These are phyloP conservation scores for Oxygymnocypris stewartii DNA, from an alignment of 2,113 vertebrate species.

Conservation along the genomic window DNA sequence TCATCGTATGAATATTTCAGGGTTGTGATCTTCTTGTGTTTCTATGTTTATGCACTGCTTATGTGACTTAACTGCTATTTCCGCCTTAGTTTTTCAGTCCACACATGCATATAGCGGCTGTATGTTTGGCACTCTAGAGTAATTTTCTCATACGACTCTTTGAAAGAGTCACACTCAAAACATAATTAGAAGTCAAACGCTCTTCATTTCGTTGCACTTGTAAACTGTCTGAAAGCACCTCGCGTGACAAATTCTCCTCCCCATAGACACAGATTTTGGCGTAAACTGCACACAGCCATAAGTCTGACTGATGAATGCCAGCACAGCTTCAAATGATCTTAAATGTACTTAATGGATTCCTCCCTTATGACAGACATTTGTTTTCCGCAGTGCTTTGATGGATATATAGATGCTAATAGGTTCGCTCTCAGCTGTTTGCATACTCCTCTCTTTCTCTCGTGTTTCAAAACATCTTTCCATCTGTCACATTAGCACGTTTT, in stretches of 20 bases:
- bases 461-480: constrained; percentile 53
- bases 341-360: constrained; percentile 61
- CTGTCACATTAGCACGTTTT: constrained; percentile 49
- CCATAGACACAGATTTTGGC: constrained; percentile 21
- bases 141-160: not conserved
- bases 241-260: constrained; percentile 18
- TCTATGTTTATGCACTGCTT: not conserved
- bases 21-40: not conserved
- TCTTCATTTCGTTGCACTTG: constrained; percentile 20
- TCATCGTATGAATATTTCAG: not conserved
- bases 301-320: constrained; percentile 51
- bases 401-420: constrained; percentile 59
- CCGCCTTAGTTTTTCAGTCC: constrained; percentile 6
- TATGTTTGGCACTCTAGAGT: constrained; percentile 10
- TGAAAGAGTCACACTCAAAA: constrained; percentile 11
- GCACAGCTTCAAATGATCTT: constrained; percentile 50
- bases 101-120: not conserved
- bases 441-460: constrained; percentile 32
- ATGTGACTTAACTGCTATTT: not conserved
- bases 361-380: constrained; percentile 57
- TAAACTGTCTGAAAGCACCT: constrained; percentile 32
- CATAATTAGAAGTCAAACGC: constrained; percentile 37
- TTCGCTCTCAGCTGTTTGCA: constrained; percentile 59
- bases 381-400: constrained; percentile 53
- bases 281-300: constrained; percentile 26